These are phyloP conservation scores for Atta colombica DNA, from an alignment of 1,140 invertebrate genomes.

Conservation along the genomic window DNA sequence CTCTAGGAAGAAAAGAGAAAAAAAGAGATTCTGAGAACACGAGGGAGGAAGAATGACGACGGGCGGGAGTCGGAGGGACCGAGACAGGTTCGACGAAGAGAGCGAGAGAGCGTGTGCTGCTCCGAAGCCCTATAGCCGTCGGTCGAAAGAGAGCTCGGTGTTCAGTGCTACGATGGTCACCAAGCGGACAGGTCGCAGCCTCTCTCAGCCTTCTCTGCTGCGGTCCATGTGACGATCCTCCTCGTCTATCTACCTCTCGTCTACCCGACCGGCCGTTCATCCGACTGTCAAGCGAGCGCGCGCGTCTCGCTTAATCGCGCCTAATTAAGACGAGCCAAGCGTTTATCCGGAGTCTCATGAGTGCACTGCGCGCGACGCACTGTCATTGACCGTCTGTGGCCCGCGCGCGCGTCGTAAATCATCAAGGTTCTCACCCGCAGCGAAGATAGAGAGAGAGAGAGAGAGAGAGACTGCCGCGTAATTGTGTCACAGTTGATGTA, in stretches of 20 bases:
- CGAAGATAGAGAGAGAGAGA: neutral
- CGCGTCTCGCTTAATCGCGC: conserved; percentile 71
- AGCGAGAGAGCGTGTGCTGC: conserved; percentile 65
- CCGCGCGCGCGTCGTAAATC: conserved; percentile 60
- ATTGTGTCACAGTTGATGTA: conserved; percentile 68
- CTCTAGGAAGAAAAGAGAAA: conserved; percentile 5
- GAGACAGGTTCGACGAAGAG: conserved; percentile 58
- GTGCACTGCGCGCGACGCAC: conserved; percentile 41
- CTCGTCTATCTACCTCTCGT: neutral
- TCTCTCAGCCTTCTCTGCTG: conserved; percentile 23
- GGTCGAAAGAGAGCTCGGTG: conserved; percentile 77
- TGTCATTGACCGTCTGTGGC: conserved; percentile 72
- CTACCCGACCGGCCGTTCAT: neutral
- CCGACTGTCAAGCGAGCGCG: conserved; percentile 30
- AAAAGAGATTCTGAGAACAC: conserved; percentile 36
- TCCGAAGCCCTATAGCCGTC: conserved; percentile 80
- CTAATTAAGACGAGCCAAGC: conserved; percentile 73
- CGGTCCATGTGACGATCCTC: conserved; percentile 12
- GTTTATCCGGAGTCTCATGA: conserved; percentile 33
- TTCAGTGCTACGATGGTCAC: conserved; percentile 85
- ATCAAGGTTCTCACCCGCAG: conserved; percentile 44
- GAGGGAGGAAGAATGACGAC: conserved; percentile 36
- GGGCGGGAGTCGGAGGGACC: conserved; percentile 41
- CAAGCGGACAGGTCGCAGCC: conserved; percentile 78
- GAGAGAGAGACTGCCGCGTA: conserved; percentile 25